Evolutionary conservation across 2,797 vertebrate genomes (phyloP).

Genomic region (Phyllotis vaccarum): DNA sequence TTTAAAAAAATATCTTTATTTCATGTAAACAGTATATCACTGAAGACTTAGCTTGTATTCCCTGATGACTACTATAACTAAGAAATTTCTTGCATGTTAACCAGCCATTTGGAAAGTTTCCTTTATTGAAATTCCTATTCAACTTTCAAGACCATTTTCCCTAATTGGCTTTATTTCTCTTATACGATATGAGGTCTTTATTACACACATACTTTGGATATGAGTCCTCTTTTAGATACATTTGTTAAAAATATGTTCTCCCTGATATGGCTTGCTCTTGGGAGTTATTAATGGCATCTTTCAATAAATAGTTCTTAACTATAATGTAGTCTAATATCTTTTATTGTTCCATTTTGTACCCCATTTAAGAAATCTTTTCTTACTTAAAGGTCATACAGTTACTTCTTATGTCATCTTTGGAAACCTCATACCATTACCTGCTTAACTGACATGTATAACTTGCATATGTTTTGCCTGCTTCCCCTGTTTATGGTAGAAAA

Average conservation of each 20-base stretch:
- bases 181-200: background rate
- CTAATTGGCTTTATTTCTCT: constrained; percentile 3
- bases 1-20: background rate
- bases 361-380: background rate
- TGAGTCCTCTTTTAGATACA: background rate
- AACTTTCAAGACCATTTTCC: background rate
- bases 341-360: background rate
- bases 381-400: background rate
- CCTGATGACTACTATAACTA: background rate
- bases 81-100: background rate
- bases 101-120: background rate
- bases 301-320: background rate
- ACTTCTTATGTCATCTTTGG: background rate
- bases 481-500: background rate
- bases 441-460: background rate
- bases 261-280: background rate
- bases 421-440: background rate
- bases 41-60: background rate
- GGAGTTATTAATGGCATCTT: background rate
- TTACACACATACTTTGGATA: background rate
- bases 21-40: background rate
- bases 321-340: background rate
- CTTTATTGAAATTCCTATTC: background rate
- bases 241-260: constrained; percentile 24
- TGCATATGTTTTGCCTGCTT: background rate